Base-by-base conservation (phyloP, 2,113 vertebrate species). In the Platysteira castanea region DNA sequence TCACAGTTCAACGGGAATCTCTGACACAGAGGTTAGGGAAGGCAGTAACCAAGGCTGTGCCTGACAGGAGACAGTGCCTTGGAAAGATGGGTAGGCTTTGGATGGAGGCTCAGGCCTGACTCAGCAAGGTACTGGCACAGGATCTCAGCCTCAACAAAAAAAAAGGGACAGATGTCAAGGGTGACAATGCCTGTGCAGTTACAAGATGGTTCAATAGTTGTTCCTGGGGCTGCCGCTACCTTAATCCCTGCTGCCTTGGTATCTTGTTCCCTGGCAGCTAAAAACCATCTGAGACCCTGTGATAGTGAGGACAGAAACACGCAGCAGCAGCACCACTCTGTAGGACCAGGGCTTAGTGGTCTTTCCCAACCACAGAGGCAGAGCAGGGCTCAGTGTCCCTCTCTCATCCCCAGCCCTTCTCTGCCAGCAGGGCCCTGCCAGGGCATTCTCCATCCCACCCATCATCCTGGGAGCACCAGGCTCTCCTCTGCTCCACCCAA, bases 221-320 rank as follows among this genome's bases (percentile, higher is more conserved):
- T 60, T 76, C 65, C 64, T 39, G 41, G 26, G 35, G 15, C 16
- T 89, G 53, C 28, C 37, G 10, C 19, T 37, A 14, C 28, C 28
- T 84, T 4, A 73, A 61, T 52, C 41, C 9, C 33, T 67, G 6
- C 24, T 68, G 23, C 50, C 68, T 41, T 57, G 37, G 60, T 35
- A 54, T 61, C 2, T 1, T 8, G 12, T 30, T 52, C 39, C 75
- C 41, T 46, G 23, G 47, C 39, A 59, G 44, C 49, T 56, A 31
- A 73, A 89, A 63, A 1, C 6, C n/a, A 65, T 2, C 33, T 11
- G 42, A 37, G 17, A 21, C 8, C 5, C 30, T 0, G 1, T 7
- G 37, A 35, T 16, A 5, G 0, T 31, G 53, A 61, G 57, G 70
- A 11, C 23, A 83, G 59, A 28, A 18, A 16, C 7, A 6, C 0